Percentiles rank a stretch among this genome's conserved stretches.
These are phyloP conservation scores for Aphodius granarius DNA, from an alignment of 2,888 invertebrate species.

Conservation along the genomic window DNA sequence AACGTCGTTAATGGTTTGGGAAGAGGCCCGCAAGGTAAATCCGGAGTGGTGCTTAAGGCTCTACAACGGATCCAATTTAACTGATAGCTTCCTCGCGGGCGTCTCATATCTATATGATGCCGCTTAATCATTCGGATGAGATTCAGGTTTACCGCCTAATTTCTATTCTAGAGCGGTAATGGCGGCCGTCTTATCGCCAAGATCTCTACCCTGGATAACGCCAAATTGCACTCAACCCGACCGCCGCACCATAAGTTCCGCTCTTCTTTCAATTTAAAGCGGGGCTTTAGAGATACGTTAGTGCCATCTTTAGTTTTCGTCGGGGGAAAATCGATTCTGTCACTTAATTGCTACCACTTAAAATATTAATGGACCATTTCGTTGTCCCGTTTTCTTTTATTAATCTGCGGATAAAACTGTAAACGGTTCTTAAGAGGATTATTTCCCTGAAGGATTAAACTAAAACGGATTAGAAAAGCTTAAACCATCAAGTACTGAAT, in stretches of 20 bases:
- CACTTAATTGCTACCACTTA: background rate
- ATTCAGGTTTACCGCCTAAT: constrained; percentile 12
- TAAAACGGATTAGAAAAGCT: no score
- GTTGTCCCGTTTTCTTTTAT: no score
- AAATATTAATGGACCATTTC: background rate
- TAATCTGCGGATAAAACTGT: no score
- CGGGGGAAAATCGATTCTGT: background rate
- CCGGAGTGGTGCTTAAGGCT: background rate
- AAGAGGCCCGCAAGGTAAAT: background rate
- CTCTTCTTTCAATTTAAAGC: background rate
- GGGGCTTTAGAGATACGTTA: background rate
- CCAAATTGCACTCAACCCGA: background rate
- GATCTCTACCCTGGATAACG: background rate
- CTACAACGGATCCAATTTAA: background rate
- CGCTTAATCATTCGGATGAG: constrained; percentile 11
- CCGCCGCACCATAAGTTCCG: background rate
- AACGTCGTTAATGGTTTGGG: background rate
- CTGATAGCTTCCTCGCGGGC: constrained; percentile 1
- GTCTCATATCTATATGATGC: constrained; percentile 1
- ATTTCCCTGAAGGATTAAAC: no score
- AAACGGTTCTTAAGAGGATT: background rate
- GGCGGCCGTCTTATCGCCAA: background rate
- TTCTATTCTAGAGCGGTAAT: constrained; percentile 1
- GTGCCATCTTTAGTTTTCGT: background rate
- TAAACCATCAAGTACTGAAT: no score